Percentiles rank a stretch among this genome's conserved stretches.
Conservation (phyloP, 2,888 invertebrate species). For the Pecten maximus region DNA sequence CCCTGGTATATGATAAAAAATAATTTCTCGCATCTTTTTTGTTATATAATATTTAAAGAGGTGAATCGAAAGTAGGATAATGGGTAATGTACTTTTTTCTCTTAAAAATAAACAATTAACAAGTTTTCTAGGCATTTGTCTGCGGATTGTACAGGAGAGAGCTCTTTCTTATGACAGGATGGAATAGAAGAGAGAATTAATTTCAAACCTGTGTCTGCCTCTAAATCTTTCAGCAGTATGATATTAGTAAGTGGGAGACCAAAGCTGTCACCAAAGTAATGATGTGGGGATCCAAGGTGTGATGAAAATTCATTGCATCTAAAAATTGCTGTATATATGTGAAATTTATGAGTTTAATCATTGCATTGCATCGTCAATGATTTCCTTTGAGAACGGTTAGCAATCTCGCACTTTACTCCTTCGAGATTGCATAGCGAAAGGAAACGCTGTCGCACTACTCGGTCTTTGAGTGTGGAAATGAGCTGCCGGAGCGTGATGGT, state of each 20-base stretch:
- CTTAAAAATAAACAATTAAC: not conserved
- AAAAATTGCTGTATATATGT: conserved; percentile 30
- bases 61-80: not conserved
- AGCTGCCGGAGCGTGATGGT: not conserved
- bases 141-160: not conserved
- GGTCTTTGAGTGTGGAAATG: not conserved
- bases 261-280: not conserved
- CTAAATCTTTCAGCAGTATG: not conserved
- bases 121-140: not conserved
- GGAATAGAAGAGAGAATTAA: not conserved
- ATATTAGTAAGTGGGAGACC: not conserved
- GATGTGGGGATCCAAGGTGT: not conserved
- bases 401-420: conserved; percentile 15
- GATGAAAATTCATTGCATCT: conserved; percentile 30
- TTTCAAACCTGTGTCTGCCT: not conserved
- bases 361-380: not conserved
- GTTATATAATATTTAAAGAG: not conserved
- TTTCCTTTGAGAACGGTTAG: conserved; percentile 20
- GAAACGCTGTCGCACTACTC: not conserved
- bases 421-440: not conserved
- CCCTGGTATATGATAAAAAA: not conserved
- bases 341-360: conserved; percentile 4
- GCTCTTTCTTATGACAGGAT: not conserved
- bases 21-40: not conserved
- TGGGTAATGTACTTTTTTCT: not conserved